Percentiles rank a stretch among this genome's conserved stretches.
These are phyloP conservation scores for Artibeus jamaicensis DNA, from an alignment of 2,797 vertebrate genomes.

Conservation along the genomic window DNA sequence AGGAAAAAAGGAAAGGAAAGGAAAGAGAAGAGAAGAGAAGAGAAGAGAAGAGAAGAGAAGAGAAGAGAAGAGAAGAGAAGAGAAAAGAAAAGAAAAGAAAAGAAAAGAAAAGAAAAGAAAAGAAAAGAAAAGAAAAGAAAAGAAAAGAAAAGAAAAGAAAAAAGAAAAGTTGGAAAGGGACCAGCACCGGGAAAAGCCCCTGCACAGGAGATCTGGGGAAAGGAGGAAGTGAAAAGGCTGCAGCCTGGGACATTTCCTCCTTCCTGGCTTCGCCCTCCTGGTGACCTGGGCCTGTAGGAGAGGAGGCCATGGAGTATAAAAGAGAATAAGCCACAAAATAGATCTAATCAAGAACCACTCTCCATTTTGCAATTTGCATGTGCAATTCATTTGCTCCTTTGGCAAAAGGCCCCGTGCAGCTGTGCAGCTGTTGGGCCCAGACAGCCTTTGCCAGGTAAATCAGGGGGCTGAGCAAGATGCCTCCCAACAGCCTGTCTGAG, in stretches of 20 bases:
- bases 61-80: no score
- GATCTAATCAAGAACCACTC: neutral
- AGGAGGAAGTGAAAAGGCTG: neutral
- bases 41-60: accelerated
- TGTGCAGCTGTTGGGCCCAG: neutral
- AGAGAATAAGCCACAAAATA: neutral
- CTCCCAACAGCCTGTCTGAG: neutral
- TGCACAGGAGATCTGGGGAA: neutral
- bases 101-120: accelerated
- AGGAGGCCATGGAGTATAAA: neutral
- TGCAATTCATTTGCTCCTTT: slow-evolving; percentile 35
- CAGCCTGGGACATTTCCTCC: neutral
- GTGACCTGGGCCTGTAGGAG: neutral
- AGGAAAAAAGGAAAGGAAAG: no score
- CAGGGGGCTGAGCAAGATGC: neutral
- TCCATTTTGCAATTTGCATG: neutral
- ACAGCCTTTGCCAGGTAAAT: slow-evolving; percentile 30
- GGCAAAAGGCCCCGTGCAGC: neutral
- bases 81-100: no score
- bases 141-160: accelerated
- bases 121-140: no score
- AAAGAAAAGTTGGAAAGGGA: neutral
- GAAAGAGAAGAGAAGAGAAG: neutral
- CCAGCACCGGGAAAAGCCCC: neutral
- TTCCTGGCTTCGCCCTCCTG: accelerated